Conservation (phyloP, 2,113 vertebrate species). For the Chaenogobius annularis region DNA sequence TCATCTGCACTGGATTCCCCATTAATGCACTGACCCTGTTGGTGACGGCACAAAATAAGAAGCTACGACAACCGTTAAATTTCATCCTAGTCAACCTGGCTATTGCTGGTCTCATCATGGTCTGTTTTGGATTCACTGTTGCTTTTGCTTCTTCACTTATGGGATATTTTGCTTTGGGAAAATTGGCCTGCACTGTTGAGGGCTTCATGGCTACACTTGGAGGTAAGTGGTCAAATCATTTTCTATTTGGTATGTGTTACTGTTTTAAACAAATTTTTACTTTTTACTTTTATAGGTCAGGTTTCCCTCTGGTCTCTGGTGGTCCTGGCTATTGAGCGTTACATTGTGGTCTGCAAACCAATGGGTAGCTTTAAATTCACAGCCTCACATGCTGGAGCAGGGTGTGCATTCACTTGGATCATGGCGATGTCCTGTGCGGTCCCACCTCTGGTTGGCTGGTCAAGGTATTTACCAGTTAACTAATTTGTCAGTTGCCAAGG, state of each 20-base stretch:
- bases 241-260: background rate
- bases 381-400: constrained; percentile 67
- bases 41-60: constrained; percentile 83
- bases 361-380: constrained; percentile 83
- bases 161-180: constrained; percentile 74
- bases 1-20: constrained; percentile 76
- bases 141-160: constrained; percentile 68
- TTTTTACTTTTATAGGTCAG: constrained; percentile 56
- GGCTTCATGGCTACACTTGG: constrained; percentile 80
- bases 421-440: constrained; percentile 76
- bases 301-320: constrained; percentile 82
- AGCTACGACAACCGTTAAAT: constrained; percentile 82
- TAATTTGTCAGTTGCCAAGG: background rate
- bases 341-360: constrained; percentile 82
- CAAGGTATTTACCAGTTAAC: constrained; percentile 62
- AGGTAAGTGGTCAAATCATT: constrained; percentile 58
- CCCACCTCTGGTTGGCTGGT: constrained; percentile 81
- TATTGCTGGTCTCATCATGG: constrained; percentile 78
- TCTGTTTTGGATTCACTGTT: constrained; percentile 76
- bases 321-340: constrained; percentile 80
- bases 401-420: constrained; percentile 78
- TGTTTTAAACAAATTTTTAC: background rate
- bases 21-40: constrained; percentile 81
- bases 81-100: constrained; percentile 82
- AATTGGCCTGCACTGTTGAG: constrained; percentile 64